Percentiles rank a stretch among this genome's conserved stretches.
Evolutionary conservation across 1,140 invertebrate genomes (phyloP).

Genomic region (Pemphigus obesinymphae): DNA sequence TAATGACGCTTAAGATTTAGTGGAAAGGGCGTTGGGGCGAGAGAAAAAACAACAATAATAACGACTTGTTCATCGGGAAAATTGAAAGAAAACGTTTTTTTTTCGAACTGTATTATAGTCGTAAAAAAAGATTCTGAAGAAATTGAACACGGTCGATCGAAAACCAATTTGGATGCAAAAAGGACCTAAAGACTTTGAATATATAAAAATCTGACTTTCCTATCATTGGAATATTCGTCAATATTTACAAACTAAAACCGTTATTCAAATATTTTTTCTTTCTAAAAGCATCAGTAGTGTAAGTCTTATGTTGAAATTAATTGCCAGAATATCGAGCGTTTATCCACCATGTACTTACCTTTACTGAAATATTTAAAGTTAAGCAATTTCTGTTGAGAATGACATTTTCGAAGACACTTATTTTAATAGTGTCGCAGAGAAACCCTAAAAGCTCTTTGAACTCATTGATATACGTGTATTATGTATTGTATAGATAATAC

Average conservation of each 20-base stretch:
- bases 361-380: too few species aligned
- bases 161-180: slow-evolving; percentile 39
- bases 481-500: too few species aligned
- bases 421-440: too few species aligned
- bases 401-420: too few species aligned
- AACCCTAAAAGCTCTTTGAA: too few species aligned
- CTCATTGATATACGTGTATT: neutral
- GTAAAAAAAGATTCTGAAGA: slow-evolving; percentile 11
- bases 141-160: slow-evolving; percentile 25
- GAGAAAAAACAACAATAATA: slow-evolving; percentile 27
- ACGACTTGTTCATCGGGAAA: slow-evolving; percentile 31
- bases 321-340: too few species aligned
- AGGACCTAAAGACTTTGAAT: slow-evolving; percentile 14
- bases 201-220: neutral
- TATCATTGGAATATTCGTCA: neutral
- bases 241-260: neutral
- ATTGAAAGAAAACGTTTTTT: slow-evolving; percentile 24
- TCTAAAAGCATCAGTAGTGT: neutral
- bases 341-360: too few species aligned
- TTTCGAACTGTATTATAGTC: neutral
- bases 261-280: slow-evolving; percentile 43
- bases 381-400: too few species aligned
- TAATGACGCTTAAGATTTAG: neutral
- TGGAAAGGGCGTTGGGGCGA: neutral
- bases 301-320: too few species aligned